A percentile compares a stretch with the other conserved stretches of the same genome.
Evolutionary conservation across 1,140 invertebrate species (phyloP).

Genomic region (Pogonomyrmex barbatus): DNA sequence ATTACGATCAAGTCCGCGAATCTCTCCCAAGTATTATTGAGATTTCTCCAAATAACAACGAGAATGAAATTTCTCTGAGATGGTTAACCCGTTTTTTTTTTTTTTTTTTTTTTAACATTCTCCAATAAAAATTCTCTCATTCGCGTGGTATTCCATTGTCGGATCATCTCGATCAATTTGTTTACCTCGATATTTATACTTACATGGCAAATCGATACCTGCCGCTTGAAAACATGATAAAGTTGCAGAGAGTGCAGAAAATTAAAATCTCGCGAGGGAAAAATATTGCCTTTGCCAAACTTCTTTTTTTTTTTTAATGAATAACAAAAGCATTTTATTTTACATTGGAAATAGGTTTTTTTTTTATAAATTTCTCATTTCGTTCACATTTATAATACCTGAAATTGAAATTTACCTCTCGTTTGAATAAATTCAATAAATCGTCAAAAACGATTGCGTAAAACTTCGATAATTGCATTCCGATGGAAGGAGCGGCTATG

Average conservation of each 20-base stretch:
- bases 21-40: neutral
- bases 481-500: neutral
- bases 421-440: no score
- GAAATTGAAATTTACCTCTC: neutral
- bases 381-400: neutral
- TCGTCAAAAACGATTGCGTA: neutral
- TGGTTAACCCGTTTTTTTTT: neutral
- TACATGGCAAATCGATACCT: constrained; percentile 30
- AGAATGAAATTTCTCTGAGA: neutral
- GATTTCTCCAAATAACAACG: neutral
- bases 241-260: neutral
- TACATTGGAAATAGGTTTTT: neutral
- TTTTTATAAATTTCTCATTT: neutral
- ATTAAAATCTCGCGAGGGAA: neutral
- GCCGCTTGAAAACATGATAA: neutral
- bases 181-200: constrained; percentile 23
- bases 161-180: neutral
- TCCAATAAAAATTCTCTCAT: neutral
- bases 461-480: neutral
- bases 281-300: neutral
- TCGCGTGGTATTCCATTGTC: neutral
- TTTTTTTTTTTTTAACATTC: neutral
- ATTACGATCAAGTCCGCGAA: neutral
- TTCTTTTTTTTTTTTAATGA: neutral
- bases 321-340: neutral